phyloP scores from a whole-genome alignment of 2,888 invertebrate species.

The Cataglyphis altisquamis region DNA sequence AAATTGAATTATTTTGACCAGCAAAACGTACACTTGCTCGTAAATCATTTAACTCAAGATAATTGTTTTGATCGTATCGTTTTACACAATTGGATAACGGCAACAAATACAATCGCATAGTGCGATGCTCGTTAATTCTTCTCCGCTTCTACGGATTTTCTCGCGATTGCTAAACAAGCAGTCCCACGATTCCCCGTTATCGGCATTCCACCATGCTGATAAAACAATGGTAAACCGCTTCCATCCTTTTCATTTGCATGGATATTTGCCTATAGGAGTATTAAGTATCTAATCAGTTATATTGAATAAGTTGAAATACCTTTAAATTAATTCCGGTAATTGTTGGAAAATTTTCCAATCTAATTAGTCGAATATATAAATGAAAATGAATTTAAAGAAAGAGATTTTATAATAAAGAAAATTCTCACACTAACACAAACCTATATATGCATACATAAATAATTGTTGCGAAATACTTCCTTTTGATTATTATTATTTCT shows the following conservation, averaged over 20 bases:
- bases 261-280: background rate
- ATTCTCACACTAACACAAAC: background rate
- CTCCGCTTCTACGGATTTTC: slow-evolving; percentile 40
- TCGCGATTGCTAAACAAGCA: slow-evolving; percentile 58
- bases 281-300: background rate
- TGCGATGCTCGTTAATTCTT: slow-evolving; percentile 59
- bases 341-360: background rate
- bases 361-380: background rate
- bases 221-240: slow-evolving; percentile 29
- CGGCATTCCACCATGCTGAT: slow-evolving; percentile 37
- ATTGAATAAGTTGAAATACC: background rate
- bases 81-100: slow-evolving; percentile 44
- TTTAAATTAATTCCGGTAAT: background rate
- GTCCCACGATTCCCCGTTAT: slow-evolving; percentile 71
- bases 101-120: slow-evolving; percentile 51
- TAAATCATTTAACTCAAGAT: slow-evolving; percentile 32
- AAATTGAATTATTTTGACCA: background rate
- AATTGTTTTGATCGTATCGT: slow-evolving; percentile 29
- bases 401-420: background rate
- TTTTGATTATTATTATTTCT: background rate
- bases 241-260: slow-evolving; percentile 38
- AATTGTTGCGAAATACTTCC: background rate
- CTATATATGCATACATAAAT: background rate
- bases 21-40: background rate
- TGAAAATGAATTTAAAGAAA: background rate